phyloP scores from a whole-genome alignment of 1,140 invertebrate genomes.

The Ephestia elutella region DNA sequence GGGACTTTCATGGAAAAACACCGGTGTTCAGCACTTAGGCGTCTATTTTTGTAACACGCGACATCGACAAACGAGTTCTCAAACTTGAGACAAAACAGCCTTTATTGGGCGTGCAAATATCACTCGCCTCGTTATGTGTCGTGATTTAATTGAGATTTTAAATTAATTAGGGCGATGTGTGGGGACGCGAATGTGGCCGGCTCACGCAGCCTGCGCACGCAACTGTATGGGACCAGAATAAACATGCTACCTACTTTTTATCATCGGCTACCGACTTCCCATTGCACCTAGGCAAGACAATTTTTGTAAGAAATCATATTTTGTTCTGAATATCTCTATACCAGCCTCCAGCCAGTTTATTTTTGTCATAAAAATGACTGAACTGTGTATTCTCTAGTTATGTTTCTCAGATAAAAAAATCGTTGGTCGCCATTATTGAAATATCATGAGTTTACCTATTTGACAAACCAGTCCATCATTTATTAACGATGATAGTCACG shows the following conservation, averaged over 20 bases:
- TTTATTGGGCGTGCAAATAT: constrained; percentile 39
- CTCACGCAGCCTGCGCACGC: constrained; percentile 64
- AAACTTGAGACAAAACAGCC: constrained; percentile 38
- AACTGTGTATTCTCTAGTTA: no score
- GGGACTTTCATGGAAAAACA: no score
- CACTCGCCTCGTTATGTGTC: constrained; percentile 62
- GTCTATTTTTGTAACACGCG: constrained; percentile 24
- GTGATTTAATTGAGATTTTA: constrained; percentile 72
- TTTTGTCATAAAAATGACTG: no score
- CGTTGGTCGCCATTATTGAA: no score
- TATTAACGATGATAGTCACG: no score
- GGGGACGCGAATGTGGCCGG: constrained; percentile 55
- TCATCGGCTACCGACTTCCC: not conserved
- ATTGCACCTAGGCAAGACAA: not conserved
- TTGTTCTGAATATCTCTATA: no score
- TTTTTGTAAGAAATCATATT: not conserved
- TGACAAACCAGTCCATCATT: no score
- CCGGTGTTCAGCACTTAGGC: no score
- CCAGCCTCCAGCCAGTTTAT: no score
- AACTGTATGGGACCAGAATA: constrained; percentile 24
- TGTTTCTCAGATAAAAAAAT: no score
- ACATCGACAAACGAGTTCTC: constrained; percentile 41
- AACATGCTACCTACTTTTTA: not conserved
- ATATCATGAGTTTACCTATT: no score
- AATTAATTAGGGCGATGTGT: constrained; percentile 67